phyloP scores from a whole-genome alignment of 2,797 vertebrate genomes.

The Scyliorhinus canicula region DNA sequence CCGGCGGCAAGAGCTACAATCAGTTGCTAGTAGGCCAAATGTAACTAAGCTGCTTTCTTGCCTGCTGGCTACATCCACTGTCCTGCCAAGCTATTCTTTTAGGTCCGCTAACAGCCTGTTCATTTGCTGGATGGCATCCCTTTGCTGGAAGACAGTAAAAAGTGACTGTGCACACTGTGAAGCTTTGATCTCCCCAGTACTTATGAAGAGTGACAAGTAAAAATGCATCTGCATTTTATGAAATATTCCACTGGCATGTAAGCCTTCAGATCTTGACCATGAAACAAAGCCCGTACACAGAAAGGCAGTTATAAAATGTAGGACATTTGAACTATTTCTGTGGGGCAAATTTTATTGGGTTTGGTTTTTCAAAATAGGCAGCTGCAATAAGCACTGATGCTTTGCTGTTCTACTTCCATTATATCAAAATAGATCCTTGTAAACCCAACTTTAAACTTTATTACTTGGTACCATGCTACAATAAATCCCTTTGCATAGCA shows the following conservation, averaged over 20 bases:
- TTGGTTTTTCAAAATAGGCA: slow-evolving; percentile 6
- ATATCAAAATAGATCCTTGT: background rate
- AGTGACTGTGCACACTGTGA: slow-evolving; percentile 5
- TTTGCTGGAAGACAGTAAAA: slow-evolving; percentile 25
- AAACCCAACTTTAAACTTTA: background rate
- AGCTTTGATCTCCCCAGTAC: slow-evolving; percentile 24
- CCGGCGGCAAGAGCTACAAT: slow-evolving; percentile 48
- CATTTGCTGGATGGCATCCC: slow-evolving; percentile 20
- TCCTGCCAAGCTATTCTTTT: slow-evolving; percentile 39
- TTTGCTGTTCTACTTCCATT: slow-evolving; percentile 15
- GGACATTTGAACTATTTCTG: slow-evolving; percentile 21
- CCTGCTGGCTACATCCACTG: slow-evolving; percentile 42
- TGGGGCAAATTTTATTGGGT: slow-evolving; percentile 15
- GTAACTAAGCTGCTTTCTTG: slow-evolving; percentile 42
- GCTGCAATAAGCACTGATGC: background rate
- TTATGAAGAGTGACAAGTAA: slow-evolving; percentile 21
- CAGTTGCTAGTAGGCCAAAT: slow-evolving; percentile 44
- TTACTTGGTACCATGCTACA: too few relatives aligned
- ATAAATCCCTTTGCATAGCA: background rate
- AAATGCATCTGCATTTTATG: slow-evolving; percentile 34
- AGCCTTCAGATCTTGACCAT: slow-evolving; percentile 36
- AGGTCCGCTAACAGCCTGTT: slow-evolving; percentile 31
- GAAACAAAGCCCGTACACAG: background rate
- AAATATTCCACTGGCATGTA: slow-evolving; percentile 20
- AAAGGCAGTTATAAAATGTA: slow-evolving; percentile 23